These are phyloP conservation scores for Cromileptes altivelis DNA, from an alignment of 2,113 vertebrate genomes.

Conservation along the genomic window DNA sequence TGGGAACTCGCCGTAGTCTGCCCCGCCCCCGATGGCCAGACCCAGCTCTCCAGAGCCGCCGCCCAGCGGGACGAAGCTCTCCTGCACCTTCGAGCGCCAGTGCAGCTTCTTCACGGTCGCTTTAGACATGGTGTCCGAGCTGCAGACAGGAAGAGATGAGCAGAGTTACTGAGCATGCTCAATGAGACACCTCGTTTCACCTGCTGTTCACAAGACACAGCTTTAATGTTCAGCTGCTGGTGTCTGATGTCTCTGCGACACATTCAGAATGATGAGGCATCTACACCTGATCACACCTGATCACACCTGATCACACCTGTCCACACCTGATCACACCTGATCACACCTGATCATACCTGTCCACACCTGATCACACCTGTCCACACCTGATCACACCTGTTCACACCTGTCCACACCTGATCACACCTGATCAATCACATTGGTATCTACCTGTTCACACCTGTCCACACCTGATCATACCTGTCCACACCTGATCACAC, in stretches of 20 bases:
- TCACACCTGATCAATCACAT: background rate
- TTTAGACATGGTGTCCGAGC: constrained; percentile 85
- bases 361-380: too few species aligned
- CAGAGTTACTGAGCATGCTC: too few species aligned
- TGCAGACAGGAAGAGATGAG: constrained; percentile 54
- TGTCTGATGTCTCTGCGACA: too few species aligned
- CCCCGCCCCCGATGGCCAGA: constrained; percentile 84
- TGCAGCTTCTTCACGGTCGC: constrained; percentile 86
- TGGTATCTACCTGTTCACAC: background rate
- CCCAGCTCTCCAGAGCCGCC: constrained; percentile 84
- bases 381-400: background rate
- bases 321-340: too few species aligned
- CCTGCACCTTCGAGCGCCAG: constrained; percentile 88
- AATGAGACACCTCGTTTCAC: too few species aligned
- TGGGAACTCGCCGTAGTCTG: constrained; percentile 87
- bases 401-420: background rate
- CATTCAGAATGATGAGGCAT: too few species aligned
- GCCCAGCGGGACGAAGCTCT: constrained; percentile 85
- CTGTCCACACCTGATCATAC: background rate
- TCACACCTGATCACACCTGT: too few species aligned
- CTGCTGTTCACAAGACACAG: too few species aligned
- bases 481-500: background rate
- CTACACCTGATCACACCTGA: too few species aligned
- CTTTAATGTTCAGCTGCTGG: too few species aligned
- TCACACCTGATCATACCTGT: too few species aligned